Conservation (phyloP, 2,113 vertebrate species). For the Henicopernis longicauda region DNA sequence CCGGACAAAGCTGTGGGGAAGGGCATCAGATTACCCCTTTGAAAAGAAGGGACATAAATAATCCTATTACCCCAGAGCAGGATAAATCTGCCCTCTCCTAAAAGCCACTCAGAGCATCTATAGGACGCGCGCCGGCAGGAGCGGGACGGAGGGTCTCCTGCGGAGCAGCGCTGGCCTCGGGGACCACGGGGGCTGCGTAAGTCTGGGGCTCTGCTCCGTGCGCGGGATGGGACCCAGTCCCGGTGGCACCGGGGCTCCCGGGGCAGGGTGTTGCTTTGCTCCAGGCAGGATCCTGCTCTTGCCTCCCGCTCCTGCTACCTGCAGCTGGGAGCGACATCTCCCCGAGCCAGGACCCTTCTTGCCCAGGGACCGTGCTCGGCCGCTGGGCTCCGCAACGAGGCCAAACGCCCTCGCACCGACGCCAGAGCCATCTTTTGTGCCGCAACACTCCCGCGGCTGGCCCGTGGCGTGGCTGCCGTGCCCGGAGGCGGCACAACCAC, state of each 20-base stretch:
- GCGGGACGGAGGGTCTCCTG: neutral
- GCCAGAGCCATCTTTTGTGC: accelerated
- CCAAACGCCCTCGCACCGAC: accelerated
- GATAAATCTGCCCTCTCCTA: constrained; percentile 73
- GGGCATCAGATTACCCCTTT: constrained; percentile 38
- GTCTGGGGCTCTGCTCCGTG: neutral
- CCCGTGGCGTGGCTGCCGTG: neutral
- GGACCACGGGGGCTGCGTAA: neutral
- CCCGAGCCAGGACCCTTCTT: accelerated
- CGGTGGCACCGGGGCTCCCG: accelerated
- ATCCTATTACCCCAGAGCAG: constrained; percentile 70
- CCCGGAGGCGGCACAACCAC: accelerated
- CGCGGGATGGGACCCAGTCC: accelerated
- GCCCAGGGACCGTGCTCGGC: accelerated
- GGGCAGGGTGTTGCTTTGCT: no score
- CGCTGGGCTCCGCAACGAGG: neutral
- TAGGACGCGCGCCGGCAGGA: neutral
- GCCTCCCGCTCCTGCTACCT: neutral
- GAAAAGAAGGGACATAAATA: constrained; percentile 72
- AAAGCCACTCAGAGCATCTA: neutral
- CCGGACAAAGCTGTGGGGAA: neutral
- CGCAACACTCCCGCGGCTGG: accelerated
- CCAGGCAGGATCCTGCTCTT: neutral
- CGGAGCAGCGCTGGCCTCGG: neutral
- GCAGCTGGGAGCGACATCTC: accelerated